phyloP scores from a whole-genome alignment of 2,888 invertebrate species.

The Zaprionus lineosus region DNA sequence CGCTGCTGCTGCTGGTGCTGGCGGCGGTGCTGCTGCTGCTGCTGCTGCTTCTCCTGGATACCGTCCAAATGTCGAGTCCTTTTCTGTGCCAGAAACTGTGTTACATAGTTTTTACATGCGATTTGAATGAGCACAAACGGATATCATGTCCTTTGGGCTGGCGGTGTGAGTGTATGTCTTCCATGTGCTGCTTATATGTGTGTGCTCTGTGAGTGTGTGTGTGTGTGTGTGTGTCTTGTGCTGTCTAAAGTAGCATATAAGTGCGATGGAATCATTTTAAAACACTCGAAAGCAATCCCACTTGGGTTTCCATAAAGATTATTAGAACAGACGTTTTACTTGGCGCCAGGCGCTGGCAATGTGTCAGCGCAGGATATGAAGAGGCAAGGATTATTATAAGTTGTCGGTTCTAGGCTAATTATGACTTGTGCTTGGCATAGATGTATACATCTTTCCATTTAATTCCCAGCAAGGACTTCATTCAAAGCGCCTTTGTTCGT shows the following conservation, averaged over 20 bases:
- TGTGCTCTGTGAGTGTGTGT: conserved; percentile 14
- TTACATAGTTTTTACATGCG: conserved; percentile 65
- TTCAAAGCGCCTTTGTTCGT: too few species aligned
- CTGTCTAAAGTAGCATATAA: conserved; percentile 58
- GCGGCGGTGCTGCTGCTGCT: conserved; percentile 14
- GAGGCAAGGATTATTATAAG: conserved; percentile 25
- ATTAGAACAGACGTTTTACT: conserved; percentile 56
- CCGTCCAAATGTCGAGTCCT: conserved; percentile 59
- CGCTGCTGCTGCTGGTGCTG: conserved; percentile 27
- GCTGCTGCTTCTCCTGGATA: conserved; percentile 49
- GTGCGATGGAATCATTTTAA: conserved; percentile 68
- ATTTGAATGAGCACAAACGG: conserved; percentile 74
- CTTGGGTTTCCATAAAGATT: conserved; percentile 37
- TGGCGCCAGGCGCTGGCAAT: conserved; percentile 50
- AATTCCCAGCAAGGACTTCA: too few species aligned
- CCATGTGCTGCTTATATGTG: conserved; percentile 16
- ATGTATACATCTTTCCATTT: background rate
- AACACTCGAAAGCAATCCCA: conserved; percentile 63
- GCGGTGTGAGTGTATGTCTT: too few species aligned
- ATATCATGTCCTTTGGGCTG: conserved; percentile 64
- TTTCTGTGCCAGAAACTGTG: conserved; percentile 49
- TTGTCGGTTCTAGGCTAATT: conserved; percentile 25
- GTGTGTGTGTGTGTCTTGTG: conserved; percentile 24
- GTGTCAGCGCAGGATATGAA: conserved; percentile 25
- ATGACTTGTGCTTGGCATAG: background rate